Evolutionary conservation across 1,140 invertebrate genomes (phyloP).

Genomic region (Brachionus paranguensis): DNA sequence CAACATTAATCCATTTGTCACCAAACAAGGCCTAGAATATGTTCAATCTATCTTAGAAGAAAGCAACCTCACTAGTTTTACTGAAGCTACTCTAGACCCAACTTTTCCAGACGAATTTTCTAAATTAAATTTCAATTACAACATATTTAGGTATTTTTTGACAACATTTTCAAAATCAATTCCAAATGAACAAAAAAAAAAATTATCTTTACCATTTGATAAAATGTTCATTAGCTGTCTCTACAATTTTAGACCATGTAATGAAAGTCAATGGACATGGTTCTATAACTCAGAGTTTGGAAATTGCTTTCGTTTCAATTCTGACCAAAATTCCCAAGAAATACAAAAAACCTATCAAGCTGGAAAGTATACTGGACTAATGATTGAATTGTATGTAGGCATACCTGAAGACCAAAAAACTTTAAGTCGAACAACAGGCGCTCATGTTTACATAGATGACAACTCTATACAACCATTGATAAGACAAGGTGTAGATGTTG

Average conservation of each 20-base stretch:
- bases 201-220: background rate
- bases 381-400: background rate
- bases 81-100: background rate
- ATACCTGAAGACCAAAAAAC: background rate
- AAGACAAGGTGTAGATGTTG: background rate
- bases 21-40: background rate
- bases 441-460: background rate
- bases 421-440: background rate
- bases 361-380: background rate
- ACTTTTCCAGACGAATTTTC: background rate
- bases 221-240: background rate
- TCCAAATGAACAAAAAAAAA: background rate
- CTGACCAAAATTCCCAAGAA: background rate
- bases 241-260: background rate
- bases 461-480: background rate
- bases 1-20: background rate
- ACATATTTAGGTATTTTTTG: background rate
- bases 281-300: background rate
- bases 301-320: background rate
- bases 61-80: background rate
- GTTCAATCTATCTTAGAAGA: background rate
- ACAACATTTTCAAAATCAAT: background rate
- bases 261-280: background rate
- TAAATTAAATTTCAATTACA: background rate
- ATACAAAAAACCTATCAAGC: background rate